Evolutionary conservation across 2,888 invertebrate species (phyloP).

Genomic region (Pyrrhia umbra): DNA sequence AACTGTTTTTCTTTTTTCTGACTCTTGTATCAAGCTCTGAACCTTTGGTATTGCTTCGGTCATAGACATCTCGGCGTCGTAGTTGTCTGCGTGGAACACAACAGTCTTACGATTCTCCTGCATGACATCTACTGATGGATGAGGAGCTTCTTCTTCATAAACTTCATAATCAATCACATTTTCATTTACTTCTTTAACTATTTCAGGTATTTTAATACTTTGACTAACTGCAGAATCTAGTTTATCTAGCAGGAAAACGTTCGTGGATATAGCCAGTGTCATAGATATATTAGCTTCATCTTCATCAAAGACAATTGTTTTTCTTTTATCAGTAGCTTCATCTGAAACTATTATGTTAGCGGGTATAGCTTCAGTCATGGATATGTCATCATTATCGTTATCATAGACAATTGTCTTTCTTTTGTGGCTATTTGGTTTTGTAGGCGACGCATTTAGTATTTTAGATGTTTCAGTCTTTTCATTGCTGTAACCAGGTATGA

Average conservation of each 20-base stretch:
- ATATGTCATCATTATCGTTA: conserved; percentile 39
- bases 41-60: conserved; percentile 6
- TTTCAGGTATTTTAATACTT: neutral
- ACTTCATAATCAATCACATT: conserved; percentile 12
- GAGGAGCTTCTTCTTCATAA: conserved; percentile 1
- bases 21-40: conserved; percentile 7
- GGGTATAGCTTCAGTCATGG: conserved; percentile 61
- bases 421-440: conserved; percentile 3
- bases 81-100: neutral
- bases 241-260: conserved; percentile 41
- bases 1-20: conserved; percentile 15
- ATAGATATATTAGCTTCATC: conserved; percentile 46
- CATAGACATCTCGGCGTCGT: conserved; percentile 25
- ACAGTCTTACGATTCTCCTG: conserved; percentile 3
- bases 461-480: conserved; percentile 5
- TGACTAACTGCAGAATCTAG: conserved; percentile 20
- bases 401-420: conserved; percentile 31
- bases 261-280: conserved; percentile 46
- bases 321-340: conserved; percentile 16
- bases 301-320: conserved; percentile 44
- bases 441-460: neutral
- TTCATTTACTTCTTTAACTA: neutral
- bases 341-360: conserved; percentile 44
- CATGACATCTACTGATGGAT: neutral
- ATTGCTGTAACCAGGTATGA: conserved; percentile 14